Base-by-base conservation (phyloP, 2,113 vertebrate genomes). In the Serilophus lunatus region DNA sequence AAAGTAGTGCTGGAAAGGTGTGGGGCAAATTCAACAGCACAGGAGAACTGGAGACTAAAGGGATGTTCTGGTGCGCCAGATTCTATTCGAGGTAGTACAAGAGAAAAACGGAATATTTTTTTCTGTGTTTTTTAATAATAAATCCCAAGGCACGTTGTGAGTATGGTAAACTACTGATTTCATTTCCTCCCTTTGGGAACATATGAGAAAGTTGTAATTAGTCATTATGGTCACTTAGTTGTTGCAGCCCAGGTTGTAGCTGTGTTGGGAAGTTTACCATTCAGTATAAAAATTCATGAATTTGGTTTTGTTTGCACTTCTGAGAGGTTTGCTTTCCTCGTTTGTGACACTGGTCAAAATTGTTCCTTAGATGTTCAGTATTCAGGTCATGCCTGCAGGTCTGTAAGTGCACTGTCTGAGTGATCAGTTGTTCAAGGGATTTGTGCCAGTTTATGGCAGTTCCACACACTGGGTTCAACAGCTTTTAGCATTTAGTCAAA, bases 401-500 rank as follows among this genome's bases (percentile, higher is more conserved):
- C 90, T 95, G 81, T 91, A 93, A 97, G 64, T 22, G 3, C 96
- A 85, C 71, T 85, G 89, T 61, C 92, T 93, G 80, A 91, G 36
- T 24, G 33, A 90, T 96, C 90, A 78, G 88, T 71, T 92, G 68
- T 88, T 96, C 93, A 82, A 45, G 92, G 90, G 74, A 83, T 89
- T 95, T 61, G 13, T 94, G 95, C 77, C 95, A 95, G 56, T 86
- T 77, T 77, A 89, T 95, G 96, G 63, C 78, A 96, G 56, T 90
- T 91, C 63, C 56, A 65, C 59, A 36, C 54, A 14, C 7, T 47
- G 74, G 51, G 35, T 92, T 87, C 89, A 96, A 61, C 61, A 85
- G 47, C 60, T 95, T 84, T 91, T 51, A 86, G 60, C 77, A 45
- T 92, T 88, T 65, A 33, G 51, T 70, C 11, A 9, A 96, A 95